Evolutionary conservation across 2,113 vertebrate species (phyloP).

Genomic region (Solea senegalensis): DNA sequence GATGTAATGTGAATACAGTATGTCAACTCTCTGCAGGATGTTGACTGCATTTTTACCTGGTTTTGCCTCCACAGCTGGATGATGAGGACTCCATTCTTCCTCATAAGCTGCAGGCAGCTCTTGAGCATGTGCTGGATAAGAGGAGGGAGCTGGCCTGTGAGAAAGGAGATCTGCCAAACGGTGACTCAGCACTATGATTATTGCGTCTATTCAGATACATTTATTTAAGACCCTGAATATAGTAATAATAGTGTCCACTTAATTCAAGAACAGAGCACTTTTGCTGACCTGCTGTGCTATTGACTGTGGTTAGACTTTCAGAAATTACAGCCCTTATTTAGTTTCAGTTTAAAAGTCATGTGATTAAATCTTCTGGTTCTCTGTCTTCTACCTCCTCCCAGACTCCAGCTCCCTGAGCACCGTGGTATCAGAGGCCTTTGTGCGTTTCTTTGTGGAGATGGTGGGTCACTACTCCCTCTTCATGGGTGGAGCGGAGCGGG

Average conservation of each 20-base stretch:
- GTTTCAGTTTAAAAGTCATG: neutral
- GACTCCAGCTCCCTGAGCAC: slow-evolving; percentile 84
- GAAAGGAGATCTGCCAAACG: slow-evolving; percentile 82
- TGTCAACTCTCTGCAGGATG: neutral
- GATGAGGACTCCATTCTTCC: slow-evolving; percentile 96
- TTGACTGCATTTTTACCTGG: slow-evolving; percentile 14
- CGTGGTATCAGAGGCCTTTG: slow-evolving; percentile 95
- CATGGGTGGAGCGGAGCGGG: slow-evolving; percentile 83
- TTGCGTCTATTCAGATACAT: neutral
- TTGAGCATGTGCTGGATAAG: slow-evolving; percentile 92
- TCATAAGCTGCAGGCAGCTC: slow-evolving; percentile 92
- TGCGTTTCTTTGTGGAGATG: slow-evolving; percentile 92
- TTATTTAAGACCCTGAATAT: neutral
- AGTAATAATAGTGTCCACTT: neutral
- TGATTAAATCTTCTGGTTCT: neutral
- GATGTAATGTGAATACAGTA: slow-evolving; percentile 7
- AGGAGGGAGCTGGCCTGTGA: slow-evolving; percentile 89
- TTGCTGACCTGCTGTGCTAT: neutral
- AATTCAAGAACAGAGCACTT: neutral
- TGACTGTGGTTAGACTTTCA: neutral
- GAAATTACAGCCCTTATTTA: neutral
- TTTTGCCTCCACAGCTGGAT: slow-evolving; percentile 85
- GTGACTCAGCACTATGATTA: slow-evolving; percentile 58
- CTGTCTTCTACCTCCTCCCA: slow-evolving; percentile 33
- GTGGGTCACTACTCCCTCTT: slow-evolving; percentile 91